Evolutionary conservation across 2,888 invertebrate species (phyloP), one percentile per base, ranked within the genome.

Genomic region (Phaonia tiefii): DNA sequence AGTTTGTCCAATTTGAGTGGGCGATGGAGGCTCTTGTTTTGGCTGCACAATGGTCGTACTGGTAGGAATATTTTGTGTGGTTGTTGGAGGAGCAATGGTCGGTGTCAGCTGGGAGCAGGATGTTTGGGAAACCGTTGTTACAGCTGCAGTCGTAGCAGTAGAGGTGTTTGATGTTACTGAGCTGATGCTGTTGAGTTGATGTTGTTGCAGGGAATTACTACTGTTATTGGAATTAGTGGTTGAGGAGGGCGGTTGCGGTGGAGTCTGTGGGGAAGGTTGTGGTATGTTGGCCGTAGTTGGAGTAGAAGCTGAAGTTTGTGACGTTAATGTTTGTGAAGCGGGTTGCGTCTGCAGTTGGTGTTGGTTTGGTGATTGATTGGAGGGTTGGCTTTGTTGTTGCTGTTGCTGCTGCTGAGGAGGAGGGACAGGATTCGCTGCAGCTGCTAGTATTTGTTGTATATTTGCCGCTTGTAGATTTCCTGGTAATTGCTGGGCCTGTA

Each of bases 401-500:
- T 88, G 88, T 39, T 90, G 88, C 20, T 90, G 90, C 65, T 89
- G 84, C 39, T 78, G 83, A 26, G 83, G 79, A 25, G 82, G 70
- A 73, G 77, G 87, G 8, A 85, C 60, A 44, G 86, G 85, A 1
- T 78, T 39, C 15, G 72, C 44, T 3, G 80, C 49, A 10, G 83
- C 79, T 0, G 86, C 86, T 7, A 89, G 79, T 37, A 89, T 85
- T 65, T 89, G 89, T 49, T 89, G 87, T 20, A 89, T 85, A 72
- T 87, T 87, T 17, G 87, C 87, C 13, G 75, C 72, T 25, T 89
- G 89, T 69, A 89, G 86, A 44, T 90, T 89, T 11, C 90, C 89
- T 7, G 89, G 90, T 83, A 91, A 88, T 77, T 90, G 91, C 71
- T 91, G 92, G 77, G 88, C 92, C 85, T 91, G 92, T 85, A 90